phyloP scores from a whole-genome alignment of 2,797 vertebrate genomes.

The Macropus fuliginosus region DNA sequence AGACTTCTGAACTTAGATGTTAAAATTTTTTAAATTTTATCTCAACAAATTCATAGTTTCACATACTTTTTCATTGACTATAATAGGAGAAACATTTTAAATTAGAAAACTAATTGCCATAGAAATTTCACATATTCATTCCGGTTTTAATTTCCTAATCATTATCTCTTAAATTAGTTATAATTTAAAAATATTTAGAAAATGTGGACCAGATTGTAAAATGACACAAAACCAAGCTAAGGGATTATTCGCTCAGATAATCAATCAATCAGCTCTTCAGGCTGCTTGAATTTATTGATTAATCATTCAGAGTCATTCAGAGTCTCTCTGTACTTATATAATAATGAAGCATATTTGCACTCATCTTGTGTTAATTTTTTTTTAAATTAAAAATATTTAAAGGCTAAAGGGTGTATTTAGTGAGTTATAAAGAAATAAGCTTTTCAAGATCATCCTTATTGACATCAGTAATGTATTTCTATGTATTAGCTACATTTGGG shows the following conservation, averaged over 20 bases:
- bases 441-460: slow-evolving; percentile 27
- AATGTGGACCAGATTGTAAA: slow-evolving; percentile 73
- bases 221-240: slow-evolving; percentile 72
- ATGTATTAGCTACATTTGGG: not conserved
- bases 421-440: slow-evolving; percentile 30
- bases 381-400: not conserved
- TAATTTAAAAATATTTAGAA: slow-evolving; percentile 77
- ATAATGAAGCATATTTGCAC: slow-evolving; percentile 71
- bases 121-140: slow-evolving; percentile 63
- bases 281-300: slow-evolving; percentile 69
- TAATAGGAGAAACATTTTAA: slow-evolving; percentile 46
- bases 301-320: slow-evolving; percentile 68
- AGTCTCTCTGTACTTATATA: slow-evolving; percentile 74
- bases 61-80: slow-evolving; percentile 1
- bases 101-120: slow-evolving; percentile 60
- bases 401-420: not conserved
- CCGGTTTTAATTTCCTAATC: slow-evolving; percentile 51
- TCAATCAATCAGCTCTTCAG: slow-evolving; percentile 79
- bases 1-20: slow-evolving; percentile 29
- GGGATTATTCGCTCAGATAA: slow-evolving; percentile 76
- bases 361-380: not conserved
- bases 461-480: slow-evolving; percentile 17
- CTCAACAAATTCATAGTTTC: slow-evolving; percentile 21
- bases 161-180: slow-evolving; percentile 67
- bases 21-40: not conserved